Base-by-base conservation (phyloP, 2,888 invertebrate genomes). In the Xestoiulus laeticollis region DNA sequence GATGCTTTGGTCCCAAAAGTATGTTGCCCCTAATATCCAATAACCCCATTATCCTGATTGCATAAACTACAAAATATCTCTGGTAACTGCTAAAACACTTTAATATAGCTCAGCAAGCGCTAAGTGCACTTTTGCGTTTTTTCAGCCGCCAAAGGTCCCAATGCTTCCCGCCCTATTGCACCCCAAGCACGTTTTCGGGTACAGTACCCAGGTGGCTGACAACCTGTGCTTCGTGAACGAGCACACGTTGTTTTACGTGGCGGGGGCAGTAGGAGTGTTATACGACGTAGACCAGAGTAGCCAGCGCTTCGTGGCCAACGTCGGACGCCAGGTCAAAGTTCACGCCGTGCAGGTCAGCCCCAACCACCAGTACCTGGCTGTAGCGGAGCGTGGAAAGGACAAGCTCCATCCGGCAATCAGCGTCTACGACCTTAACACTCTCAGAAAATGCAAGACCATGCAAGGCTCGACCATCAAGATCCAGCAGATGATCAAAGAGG, bases 401-500 rank as follows among this genome's bases (percentile, higher is more conserved):
- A 87, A 82, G 16, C 82, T 38, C n/a, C 83, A 82, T 44, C 33
- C 82, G 33, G 91, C 91, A 3, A 92, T 93, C 44, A 91, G 91
- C 19, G 91, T 93, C 19, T 93, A 92, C 90, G 93, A 93, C 89
- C 89, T 93, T 32, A 26, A 16, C 87, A 22, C 59, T 0, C 33
- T 32, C 33, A 78, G 43, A 32, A 92, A 92, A 89, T 91, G 92
- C 26, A 90, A 92, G 88, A 91, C 92, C 89, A 91, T 92, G 89
- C 90, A 91, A 82, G 93, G 93, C 89, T 91, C 92, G 3, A 84
- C 33, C 33, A 38, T 84, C 19, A 89, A 93, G 48, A 91, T 91
- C 87, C 91, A 92, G 53, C 93, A 92, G 88, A 84, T 84, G 84
- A 95, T 95, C 90, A 96, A 95, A 91, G 68, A 87, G 0, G 32